Percentiles rank a stretch among this genome's conserved stretches.
These are phyloP conservation scores for Channa striata DNA, from an alignment of 2,797 vertebrate species.

Conservation along the genomic window DNA sequence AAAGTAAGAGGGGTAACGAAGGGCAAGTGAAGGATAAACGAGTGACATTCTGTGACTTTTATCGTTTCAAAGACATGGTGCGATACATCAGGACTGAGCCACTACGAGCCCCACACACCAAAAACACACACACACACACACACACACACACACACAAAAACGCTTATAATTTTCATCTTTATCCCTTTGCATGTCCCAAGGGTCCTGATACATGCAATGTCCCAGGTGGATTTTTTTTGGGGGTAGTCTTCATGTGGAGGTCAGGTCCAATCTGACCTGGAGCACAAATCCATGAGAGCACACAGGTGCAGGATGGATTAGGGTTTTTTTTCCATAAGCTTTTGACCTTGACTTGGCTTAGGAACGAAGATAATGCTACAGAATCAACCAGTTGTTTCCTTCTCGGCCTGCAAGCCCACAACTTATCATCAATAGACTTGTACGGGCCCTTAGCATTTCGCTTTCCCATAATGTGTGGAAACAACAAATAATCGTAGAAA, in stretches of 20 bases:
- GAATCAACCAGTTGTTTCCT: conserved; percentile 35
- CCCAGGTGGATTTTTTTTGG: conserved; percentile 25
- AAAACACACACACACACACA: not conserved
- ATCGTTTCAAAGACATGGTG: not conserved
- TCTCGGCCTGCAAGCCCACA: conserved; percentile 10
- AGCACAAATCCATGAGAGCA: conserved; percentile 39
- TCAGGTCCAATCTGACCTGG: conserved; percentile 55
- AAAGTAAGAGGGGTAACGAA: conserved; percentile 24
- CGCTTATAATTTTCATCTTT: conserved; percentile 11
- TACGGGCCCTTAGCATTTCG: conserved; percentile 18
- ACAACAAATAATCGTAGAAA: conserved; percentile 42
- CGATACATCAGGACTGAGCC: conserved; percentile 16
- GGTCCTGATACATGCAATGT: conserved; percentile 32
- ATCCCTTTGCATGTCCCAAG: conserved; percentile 24
- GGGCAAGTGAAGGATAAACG: conserved; percentile 51
- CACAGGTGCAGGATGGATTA: conserved; percentile 50
- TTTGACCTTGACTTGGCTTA: conserved; percentile 52
- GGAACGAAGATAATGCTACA: conserved; percentile 25
- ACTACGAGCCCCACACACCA: conserved; percentile 18
- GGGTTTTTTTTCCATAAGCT: conserved; percentile 32
- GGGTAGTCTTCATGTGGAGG: conserved; percentile 57
- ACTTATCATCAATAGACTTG: conserved; percentile 29
- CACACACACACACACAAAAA: conserved; percentile 2
- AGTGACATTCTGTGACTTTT: conserved; percentile 27
- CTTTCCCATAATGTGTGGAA: conserved; percentile 27